Base-by-base conservation (phyloP, 2,888 invertebrate species). In the Torymus tubicola region DNA sequence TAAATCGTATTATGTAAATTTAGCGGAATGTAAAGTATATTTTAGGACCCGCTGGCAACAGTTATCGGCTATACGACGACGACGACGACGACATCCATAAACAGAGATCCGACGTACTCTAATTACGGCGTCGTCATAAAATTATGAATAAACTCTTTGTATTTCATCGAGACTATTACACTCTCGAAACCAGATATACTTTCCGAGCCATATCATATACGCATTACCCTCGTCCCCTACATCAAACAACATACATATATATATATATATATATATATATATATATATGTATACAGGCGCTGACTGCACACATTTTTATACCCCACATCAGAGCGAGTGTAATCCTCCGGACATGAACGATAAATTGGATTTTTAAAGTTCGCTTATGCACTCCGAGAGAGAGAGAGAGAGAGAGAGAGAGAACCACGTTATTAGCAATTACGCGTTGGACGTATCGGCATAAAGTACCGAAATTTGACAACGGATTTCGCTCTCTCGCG, bases 391-490 rank as follows among this genome's bases (percentile, higher is more conserved):
- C 11, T 57, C 50, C 11, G 60, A 61, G 31, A 75, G 76, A 55
- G 18, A 42, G 55, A 63, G 53, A 42, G 52, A 31, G 21, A 13
- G 16, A 73, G 64, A 60, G 63, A 21, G 21, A 21, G 21, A 21
- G 21, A 61, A 5, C 69, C 31, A 11, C 57, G 57, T 70, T 77
- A 70, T 76, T 70, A 70, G 77, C n/a, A 77, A 78, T 71, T 71
- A 78, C 58, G 58, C 21, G 53, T 11, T 5, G 55, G 31, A 65
- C 13, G 21, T 78, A 64, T 71, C 77, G 63, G 52, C 71, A 57
- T 78, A 78, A 77, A 77, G 71, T 60, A 58, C 65, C 60, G 53
- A 78, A 72, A 78, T 71, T 71, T 58, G 78, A 78, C 78, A 13
- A 52, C 24, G 60, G 52, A 63, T 73, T 55, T 78, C 67, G 55